phyloP scores from a whole-genome alignment of 2,888 invertebrate genomes.

The Chouioia cunea region DNA sequence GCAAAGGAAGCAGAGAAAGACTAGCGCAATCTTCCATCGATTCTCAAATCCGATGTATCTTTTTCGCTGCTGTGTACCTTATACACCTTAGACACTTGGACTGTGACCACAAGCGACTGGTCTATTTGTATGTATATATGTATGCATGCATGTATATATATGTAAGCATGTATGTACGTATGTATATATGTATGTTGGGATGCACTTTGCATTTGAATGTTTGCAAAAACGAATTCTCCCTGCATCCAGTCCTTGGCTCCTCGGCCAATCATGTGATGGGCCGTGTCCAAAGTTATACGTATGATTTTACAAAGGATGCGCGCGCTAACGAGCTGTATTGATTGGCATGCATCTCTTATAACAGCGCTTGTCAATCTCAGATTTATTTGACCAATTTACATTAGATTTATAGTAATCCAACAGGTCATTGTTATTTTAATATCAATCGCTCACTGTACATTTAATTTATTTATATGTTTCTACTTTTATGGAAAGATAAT shows the following conservation, averaged over 20 bases:
- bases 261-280: no score
- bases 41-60: conserved; percentile 27
- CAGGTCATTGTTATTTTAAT: no score
- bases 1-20: background rate
- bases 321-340: conserved; percentile 29
- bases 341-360: conserved; percentile 1
- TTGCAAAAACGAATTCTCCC: conserved; percentile 28
- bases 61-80: background rate
- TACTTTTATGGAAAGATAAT: no score
- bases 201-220: conserved; percentile 32
- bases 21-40: conserved; percentile 33
- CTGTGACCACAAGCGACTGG: background rate
- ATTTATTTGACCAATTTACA: conserved; percentile 23
- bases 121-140: background rate
- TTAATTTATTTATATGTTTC: no score
- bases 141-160: no score
- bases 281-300: conserved; percentile 26
- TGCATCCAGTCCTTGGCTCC: background rate
- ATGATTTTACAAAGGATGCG: conserved; percentile 40
- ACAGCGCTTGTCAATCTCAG: background rate
- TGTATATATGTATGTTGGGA: background rate
- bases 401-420: background rate
- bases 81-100: background rate
- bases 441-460: no score
- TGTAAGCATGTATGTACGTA: no score